Evolutionary conservation across 2,888 invertebrate genomes (phyloP).

Genomic region (Lucinisca nassula): DNA sequence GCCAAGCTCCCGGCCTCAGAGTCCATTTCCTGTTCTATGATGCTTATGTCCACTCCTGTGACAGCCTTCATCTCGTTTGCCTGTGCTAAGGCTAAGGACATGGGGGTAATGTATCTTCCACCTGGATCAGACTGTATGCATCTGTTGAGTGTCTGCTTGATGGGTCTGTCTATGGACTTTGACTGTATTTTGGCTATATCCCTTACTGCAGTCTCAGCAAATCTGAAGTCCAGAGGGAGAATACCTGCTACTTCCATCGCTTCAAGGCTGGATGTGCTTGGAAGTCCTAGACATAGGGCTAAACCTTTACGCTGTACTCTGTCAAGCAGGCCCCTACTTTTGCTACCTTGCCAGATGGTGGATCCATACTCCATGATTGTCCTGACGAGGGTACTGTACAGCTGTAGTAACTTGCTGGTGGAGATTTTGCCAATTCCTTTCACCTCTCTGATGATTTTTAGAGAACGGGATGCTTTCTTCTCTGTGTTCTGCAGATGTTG

Average conservation of each 20-base stretch:
- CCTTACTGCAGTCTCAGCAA: conserved; percentile 2
- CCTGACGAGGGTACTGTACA: not conserved
- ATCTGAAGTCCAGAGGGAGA: conserved; percentile 25
- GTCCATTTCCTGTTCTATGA: conserved; percentile 16
- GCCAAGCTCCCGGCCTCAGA: not conserved
- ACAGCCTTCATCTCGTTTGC: conserved; percentile 16
- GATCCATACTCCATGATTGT: not conserved
- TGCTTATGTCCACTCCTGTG: not conserved
- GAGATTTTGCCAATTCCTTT: conserved; percentile 7
- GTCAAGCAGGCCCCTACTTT: not conserved
- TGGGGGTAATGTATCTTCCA: not conserved
- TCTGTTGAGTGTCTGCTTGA: not conserved
- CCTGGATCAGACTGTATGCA: not conserved
- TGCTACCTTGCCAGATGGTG: not conserved
- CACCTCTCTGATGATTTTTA: not conserved
- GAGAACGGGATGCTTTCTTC: not conserved
- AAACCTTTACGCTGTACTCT: conserved; percentile 34
- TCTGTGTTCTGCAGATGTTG: not conserved
- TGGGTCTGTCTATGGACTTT: conserved; percentile 4
- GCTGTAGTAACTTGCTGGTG: not conserved
- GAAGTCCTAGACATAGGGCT: conserved; percentile 10
- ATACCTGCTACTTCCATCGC: conserved; percentile 16
- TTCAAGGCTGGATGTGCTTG: not conserved
- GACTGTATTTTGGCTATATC: conserved; percentile 12
- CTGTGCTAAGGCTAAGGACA: not conserved